Base-by-base conservation (phyloP, 2,797 vertebrate species). In the Gallinago nigripennis region DNA sequence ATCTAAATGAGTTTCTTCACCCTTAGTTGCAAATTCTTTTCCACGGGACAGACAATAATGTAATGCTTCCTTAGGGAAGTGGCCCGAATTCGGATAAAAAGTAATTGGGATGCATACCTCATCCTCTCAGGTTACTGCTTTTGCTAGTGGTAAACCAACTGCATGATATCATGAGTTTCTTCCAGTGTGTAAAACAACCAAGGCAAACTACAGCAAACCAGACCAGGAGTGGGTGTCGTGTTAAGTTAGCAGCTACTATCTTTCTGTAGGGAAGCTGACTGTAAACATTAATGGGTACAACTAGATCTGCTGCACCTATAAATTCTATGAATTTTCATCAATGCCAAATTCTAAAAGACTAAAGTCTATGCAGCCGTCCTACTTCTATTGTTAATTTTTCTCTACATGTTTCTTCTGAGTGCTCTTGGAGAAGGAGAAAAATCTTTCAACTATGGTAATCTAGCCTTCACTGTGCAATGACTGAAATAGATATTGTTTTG, bases 401-500 rank as follows among this genome's bases (percentile, higher is more conserved):
- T 88, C 41, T 92, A 11, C 11, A 15, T 41, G 23, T 73, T 92
- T 14, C 21, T 82, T 90, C 65, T 71, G 64, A 87, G 73, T 57
- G 64, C 7, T 87, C 53, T 82, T 82, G 60, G 75, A 89, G 41
- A 93, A 94, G 84, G 21, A 93, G 54, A 80, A 88, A 88, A 83
- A 85, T 91, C 94, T 96, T 95, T 95, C 82, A 95, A 48, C 84
- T 84, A 25, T 39, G 56, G 48, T 76, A 91, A 91, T 94, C 61
- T 82, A 90, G 30, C 17, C 43, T 93, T 87, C 57, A 54, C 41
- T 69, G 54, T 61, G 75, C 68, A 94, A 65, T 88, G 65, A 92
- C 45, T 90, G 90, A 89, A 88, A 91, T 9, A 86, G 57, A 77
- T 64, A 82, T 20, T 93, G 75, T 82, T 95, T 96, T 90, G 78